Evolutionary conservation across 2,113 vertebrate genomes (phyloP).

Genomic region (Phalacrocorax aristotelis): DNA sequence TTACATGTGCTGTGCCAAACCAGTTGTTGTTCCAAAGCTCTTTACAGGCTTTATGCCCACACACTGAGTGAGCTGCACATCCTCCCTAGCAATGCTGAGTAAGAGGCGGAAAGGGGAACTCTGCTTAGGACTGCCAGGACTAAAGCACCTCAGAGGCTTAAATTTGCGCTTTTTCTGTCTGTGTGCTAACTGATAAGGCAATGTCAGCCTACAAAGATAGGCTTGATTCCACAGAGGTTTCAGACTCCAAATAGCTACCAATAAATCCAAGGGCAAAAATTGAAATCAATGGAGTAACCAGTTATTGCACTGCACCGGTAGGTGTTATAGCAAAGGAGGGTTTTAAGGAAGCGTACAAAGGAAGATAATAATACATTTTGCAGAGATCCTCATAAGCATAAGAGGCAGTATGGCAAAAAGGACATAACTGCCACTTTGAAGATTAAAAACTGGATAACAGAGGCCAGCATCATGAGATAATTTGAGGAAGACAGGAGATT

Average conservation of each 20-base stretch:
- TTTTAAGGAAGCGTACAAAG: neutral
- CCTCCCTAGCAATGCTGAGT: neutral
- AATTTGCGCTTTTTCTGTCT: constrained; percentile 12
- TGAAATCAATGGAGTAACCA: neutral
- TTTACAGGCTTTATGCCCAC: constrained; percentile 58
- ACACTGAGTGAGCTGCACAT: neutral
- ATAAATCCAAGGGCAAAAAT: neutral
- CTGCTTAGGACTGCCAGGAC: neutral
- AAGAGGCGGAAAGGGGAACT: constrained; percentile 20
- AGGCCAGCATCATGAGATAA: neutral
- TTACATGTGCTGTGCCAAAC: neutral
- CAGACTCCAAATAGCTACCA: neutral
- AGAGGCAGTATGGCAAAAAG: neutral
- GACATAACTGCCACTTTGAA: neutral
- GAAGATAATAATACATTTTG: neutral
- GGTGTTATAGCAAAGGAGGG: neutral
- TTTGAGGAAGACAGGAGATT: constrained; percentile 6
- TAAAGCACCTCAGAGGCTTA: constrained; percentile 38
- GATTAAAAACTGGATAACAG: neutral
- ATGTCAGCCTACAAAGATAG: neutral
- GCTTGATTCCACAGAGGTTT: neutral
- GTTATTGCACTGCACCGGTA: neutral
- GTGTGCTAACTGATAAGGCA: neutral
- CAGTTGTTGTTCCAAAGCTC: constrained; percentile 52
- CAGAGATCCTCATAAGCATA: neutral